Conservation (phyloP, 2,797 vertebrate genomes). For the Pipistrellus pygmaeus region DNA sequence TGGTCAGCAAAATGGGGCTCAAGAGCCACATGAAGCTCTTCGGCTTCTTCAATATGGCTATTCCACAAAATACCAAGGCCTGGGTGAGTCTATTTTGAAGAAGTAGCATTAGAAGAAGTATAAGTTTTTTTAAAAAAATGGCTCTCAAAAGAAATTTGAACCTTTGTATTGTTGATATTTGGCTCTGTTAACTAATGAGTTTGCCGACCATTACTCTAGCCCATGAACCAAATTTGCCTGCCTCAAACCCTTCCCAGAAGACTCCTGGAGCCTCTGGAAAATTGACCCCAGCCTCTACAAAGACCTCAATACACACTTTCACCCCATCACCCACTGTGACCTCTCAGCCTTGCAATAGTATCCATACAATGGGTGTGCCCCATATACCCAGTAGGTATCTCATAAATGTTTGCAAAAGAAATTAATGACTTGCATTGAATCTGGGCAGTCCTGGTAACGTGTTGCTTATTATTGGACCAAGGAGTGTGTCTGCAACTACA, state of each 20-base stretch:
- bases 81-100: no score
- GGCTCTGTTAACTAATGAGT: no score
- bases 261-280: neutral
- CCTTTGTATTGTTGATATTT: no score
- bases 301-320: neutral
- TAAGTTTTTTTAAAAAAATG: no score
- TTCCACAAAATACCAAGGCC: no score
- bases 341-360: accelerated
- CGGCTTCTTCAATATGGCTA: no score
- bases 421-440: neutral
- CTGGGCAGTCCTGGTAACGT: neutral
- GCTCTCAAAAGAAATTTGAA: no score
- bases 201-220: neutral
- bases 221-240: neutral
- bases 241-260: neutral
- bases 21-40: no score
- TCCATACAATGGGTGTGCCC: accelerated
- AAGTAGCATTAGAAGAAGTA: no score
- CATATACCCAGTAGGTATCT: neutral
- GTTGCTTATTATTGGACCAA: neutral
- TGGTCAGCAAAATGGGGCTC: no score
- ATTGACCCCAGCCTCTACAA: neutral
- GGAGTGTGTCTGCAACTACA: neutral
- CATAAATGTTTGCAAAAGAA: neutral
- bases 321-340: no score